Evolutionary conservation across 2,797 vertebrate genomes (phyloP), one percentile per base, ranked within the genome.

Genomic region (Chaenodraco wilsoni): DNA sequence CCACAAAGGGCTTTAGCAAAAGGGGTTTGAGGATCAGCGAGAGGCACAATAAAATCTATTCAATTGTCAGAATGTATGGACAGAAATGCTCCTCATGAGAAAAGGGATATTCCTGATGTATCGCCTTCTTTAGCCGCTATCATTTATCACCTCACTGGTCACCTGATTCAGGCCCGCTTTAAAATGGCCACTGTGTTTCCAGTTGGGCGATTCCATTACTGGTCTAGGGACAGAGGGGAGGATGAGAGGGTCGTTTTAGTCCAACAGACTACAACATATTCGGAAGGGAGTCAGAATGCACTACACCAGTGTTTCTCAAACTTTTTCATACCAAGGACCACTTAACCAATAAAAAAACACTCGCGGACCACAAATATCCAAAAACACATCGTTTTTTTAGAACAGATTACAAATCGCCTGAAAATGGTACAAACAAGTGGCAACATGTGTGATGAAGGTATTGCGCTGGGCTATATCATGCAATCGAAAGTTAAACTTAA

Each of bases 101-200:
- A 21, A 45, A 60, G 67, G 66, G 44, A 69, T 69, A 62, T 63
- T 78, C 51, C 59, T 79, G 84, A 88, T 87, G 85, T 82, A 87
- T 85, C 41, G 5, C 60, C 69, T 70, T 72, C 60, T 60, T 43
- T 15, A 16, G 57, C 51, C 31, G 17, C 67, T 43, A 50, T 84
- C 79, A 84, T 89, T 91, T 84, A 88, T 89, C 83, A 87, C 73
- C 75, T 78, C 82, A 79, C 71, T 83, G 27, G 73, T 63, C 84
- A 67, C 51, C 51, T 52, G 72, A 85, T 85, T 84, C 79, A 54
- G 55, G 61, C 21, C 60, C 13, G 23, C 74, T 84, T 82, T 69
- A 69, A 88, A 84, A 87, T 71, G 76, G 85, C 56, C 75, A 49
- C 76, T 31, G 64, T 12, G 37, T 83, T 79, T 81, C 59, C 44